Base-by-base conservation (phyloP, 2,113 vertebrate genomes). In the Platycercus adscitus region DNA sequence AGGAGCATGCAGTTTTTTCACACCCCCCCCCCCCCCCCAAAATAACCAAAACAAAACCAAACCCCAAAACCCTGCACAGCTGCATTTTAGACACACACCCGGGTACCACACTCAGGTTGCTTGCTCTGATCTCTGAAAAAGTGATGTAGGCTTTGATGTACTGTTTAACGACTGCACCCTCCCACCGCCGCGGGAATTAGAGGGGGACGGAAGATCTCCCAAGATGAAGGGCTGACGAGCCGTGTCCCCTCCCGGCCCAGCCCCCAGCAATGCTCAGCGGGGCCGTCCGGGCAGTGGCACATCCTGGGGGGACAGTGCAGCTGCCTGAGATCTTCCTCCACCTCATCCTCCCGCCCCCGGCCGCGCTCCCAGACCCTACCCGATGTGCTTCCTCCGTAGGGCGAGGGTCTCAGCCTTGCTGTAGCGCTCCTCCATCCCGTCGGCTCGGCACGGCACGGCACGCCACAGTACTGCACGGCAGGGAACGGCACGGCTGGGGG, bases 351-450 rank as follows among this genome's bases (percentile, higher is more conserved):
- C n/a, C 41, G 9, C 14, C 13, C 12, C 52, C 46, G 15, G 11
- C 31, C 61, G 23, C 46, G 1, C 56, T 28, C 31, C 55, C 47
- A 7, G 21, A 33, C 52, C 95, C 47, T 96, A 99, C 99, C 99
- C 99, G 61, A 99, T 98, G 93, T 99, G 98, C 93, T 97, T 99
- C 90, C 86, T 98, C 79, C 99, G 96, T 91, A 99, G 92, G 37
- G 98, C 98, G 60, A 99, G 96, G 14, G 99, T 99, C 96, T 98
- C 97, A 21, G 95, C 95, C 72, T 99, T 99, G 81, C 97, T 97
- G 47, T 99, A 97, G 35, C 86, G 93, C 86, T 98, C 98, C 89
- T 97, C 96, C 98, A 97, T 98, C 56, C 73, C 41, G 8, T 21
- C 17, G 5, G 71, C 47, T 19, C 17, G 16, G 60, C 56, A 5